Percentiles rank a stretch among this genome's conserved stretches.
Evolutionary conservation across 2,888 invertebrate genomes (phyloP).

Genomic region (Chrysolina haemoptera): DNA sequence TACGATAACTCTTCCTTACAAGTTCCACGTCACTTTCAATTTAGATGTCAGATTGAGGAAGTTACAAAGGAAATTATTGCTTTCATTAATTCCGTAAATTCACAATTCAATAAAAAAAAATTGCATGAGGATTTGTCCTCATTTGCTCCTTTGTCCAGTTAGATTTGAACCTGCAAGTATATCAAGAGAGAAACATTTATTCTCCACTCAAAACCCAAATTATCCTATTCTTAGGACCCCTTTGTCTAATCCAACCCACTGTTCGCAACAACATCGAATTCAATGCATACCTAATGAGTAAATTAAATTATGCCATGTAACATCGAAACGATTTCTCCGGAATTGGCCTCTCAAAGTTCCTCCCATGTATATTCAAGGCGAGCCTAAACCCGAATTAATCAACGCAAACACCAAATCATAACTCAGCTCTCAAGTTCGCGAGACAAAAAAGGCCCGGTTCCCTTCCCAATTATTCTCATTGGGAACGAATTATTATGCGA

Average conservation of each 20-base stretch:
- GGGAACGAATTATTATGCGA: slow-evolving; percentile 46
- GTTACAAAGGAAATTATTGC: too few species aligned
- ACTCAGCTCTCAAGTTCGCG: slow-evolving; percentile 22
- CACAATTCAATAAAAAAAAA: too few species aligned
- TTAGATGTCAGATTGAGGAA: too few species aligned
- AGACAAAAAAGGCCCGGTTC: slow-evolving; percentile 32
- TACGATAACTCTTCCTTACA: too few species aligned
- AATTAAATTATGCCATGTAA: slow-evolving; percentile 28
- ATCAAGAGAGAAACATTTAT: too few species aligned
- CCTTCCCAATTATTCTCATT: slow-evolving; percentile 34
- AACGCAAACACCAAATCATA: slow-evolving; percentile 28
- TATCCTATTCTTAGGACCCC: background rate
- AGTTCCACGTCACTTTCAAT: too few species aligned
- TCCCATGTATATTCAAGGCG: slow-evolving; percentile 15
- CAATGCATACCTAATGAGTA: slow-evolving; percentile 23
- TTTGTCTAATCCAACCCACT: slow-evolving; percentile 1
- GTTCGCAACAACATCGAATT: slow-evolving; percentile 29
- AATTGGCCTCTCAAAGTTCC: slow-evolving; percentile 5
- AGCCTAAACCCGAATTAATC: slow-evolving; percentile 27
- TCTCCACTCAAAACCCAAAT: background rate
- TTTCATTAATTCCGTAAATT: too few species aligned
- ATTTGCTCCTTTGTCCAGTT: too few species aligned
- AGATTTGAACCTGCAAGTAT: too few species aligned
- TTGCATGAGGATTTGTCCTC: too few species aligned
- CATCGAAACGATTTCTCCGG: slow-evolving; percentile 11